Conservation (phyloP, 2,888 invertebrate genomes). For the Acanthosoma haemorrhoidale region DNA sequence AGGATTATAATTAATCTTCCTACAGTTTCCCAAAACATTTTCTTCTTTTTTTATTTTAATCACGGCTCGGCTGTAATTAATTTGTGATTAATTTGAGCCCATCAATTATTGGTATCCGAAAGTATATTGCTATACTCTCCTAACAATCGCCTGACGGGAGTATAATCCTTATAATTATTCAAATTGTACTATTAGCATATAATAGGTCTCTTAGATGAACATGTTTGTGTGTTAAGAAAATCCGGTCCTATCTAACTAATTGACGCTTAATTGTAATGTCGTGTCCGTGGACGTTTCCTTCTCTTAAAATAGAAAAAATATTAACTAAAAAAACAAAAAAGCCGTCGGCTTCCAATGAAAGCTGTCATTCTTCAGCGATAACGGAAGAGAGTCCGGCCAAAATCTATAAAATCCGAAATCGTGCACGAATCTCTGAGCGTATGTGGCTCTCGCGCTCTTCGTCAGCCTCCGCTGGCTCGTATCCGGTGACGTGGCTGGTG, state of each 20-base stretch:
- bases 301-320: too few relatives aligned
- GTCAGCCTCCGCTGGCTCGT: too few relatives aligned
- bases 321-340: neutral
- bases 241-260: neutral
- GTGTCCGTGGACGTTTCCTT: neutral
- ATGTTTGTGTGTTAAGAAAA: neutral
- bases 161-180: slow-evolving; percentile 19
- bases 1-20: neutral
- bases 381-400: too few relatives aligned
- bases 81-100: neutral
- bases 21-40: neutral
- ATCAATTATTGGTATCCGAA: neutral
- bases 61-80: neutral
- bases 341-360: neutral
- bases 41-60: neutral
- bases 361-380: too few relatives aligned
- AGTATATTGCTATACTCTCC: too few relatives aligned
- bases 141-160: neutral
- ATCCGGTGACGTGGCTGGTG: too few relatives aligned
- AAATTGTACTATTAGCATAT: slow-evolving; percentile 20
- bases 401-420: too few relatives aligned
- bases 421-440: too few relatives aligned
- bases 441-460: too few relatives aligned
- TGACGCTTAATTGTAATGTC: neutral
- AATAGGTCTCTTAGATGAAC: neutral